Evolutionary conservation across 2,888 invertebrate genomes (phyloP), one percentile per base, ranked within the genome.

Genomic region (Lasius platythorax): DNA sequence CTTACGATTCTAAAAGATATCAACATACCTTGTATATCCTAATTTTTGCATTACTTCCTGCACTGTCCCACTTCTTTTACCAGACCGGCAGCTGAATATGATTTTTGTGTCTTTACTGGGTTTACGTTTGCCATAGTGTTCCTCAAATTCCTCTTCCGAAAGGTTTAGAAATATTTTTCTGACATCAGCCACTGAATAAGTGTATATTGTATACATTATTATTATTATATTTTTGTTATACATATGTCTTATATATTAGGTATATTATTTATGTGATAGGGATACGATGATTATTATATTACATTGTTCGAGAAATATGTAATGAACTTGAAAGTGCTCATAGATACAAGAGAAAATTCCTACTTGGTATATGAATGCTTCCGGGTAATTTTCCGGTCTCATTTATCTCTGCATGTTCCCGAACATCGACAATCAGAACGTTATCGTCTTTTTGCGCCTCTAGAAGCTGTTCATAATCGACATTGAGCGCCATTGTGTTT

Each of bases 301-400:
- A 37, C 2, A 23, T 46, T 18, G 3, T 43, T 37, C 1, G 1
- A 64, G n/a, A 53, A 28, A 53, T 28, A 11, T 37, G n/a, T 1
- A n/a, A 9, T 63, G 11, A 56, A 68, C 6, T 43, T 68, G 5
- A 43, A 23, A 40, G 8, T 18, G 18, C 1, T 56, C 43, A 37
- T 15, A n/a, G 1, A 3, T 8, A 23, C 4, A 12, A 30, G 12
- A 15, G 15, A 58, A 68, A 2, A 30, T 43, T 46, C 12, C 1
- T 96, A 97, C 98, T 95, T 90, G 98, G 97, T 94, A 98, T 97
- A 92, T 98, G 97, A 76, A 97, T 96, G 92, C 97, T 97, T 79
- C 96, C 96, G 56, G 98, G 98, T 85, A 98, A 96, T 91, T 96
- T 95, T 3, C 98, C 98, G 89, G 96, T 96, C 92, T 97, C 96